A percentile compares a stretch with the other conserved stretches of the same genome.
phyloP scores from a whole-genome alignment of 92 coral and sea anemone species.

The Zoanthus sociatus region DNA sequence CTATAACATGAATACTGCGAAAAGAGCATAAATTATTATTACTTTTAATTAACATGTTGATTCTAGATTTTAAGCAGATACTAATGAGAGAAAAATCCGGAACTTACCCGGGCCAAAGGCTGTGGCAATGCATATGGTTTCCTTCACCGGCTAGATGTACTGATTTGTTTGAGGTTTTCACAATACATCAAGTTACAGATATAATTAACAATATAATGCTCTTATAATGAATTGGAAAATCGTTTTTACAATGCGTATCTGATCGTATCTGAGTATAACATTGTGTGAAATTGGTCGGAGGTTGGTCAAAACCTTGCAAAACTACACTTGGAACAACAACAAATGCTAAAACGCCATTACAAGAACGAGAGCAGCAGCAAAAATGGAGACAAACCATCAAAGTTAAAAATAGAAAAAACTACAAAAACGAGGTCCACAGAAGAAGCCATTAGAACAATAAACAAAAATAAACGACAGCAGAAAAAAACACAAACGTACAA shows the following conservation, averaged over 20 bases:
- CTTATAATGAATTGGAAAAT: not conserved
- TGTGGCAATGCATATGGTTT: slow-evolving; percentile 3
- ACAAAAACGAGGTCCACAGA: too few species aligned
- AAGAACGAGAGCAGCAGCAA: too few species aligned
- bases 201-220: not conserved
- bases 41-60: not conserved
- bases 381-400: too few species aligned
- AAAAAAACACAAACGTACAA: too few species aligned
- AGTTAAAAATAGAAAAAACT: too few species aligned
- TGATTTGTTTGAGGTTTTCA: slow-evolving; percentile 5
- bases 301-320: too few species aligned
- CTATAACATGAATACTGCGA: not conserved
- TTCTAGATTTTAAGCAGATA: not conserved
- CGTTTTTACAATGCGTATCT: not conserved
- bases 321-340: too few species aligned
- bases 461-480: too few species aligned
- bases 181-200: slow-evolving; percentile 20
- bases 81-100: slow-evolving; percentile 24
- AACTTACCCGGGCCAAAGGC: slow-evolving; percentile 43
- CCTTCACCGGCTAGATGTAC: slow-evolving; percentile 30
- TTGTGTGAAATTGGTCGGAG: too few species aligned
- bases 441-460: too few species aligned
- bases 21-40: not conserved
- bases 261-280: too few species aligned
- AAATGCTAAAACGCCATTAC: too few species aligned